These are phyloP conservation scores for Phanerotoma sp. DNA, from an alignment of 2,888 invertebrate species.

Conservation along the genomic window DNA sequence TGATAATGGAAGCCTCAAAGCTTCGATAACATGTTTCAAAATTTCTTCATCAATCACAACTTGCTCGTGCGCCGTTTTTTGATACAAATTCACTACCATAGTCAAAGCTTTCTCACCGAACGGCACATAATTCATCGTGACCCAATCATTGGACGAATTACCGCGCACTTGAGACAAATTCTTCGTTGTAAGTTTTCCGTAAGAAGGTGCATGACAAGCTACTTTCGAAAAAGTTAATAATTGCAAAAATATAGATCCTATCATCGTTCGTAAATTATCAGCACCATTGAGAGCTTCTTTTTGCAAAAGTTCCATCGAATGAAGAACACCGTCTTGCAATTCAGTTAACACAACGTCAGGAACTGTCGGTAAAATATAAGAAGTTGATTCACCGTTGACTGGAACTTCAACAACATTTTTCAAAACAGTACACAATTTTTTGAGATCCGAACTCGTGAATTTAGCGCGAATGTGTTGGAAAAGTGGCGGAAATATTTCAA, in stretches of 20 bases:
- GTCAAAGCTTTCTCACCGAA: conserved; percentile 80
- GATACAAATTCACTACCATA: conserved; percentile 74
- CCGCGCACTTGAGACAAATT: conserved; percentile 56
- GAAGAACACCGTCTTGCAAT: conserved; percentile 80
- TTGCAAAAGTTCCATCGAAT: conserved; percentile 84
- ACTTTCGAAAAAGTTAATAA: conserved; percentile 69
- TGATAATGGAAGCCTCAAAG: conserved; percentile 72
- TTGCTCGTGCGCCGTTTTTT: conserved; percentile 69
- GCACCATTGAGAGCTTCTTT: conserved; percentile 68
- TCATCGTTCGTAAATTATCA: conserved; percentile 65
- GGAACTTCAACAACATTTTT: conserved; percentile 79
- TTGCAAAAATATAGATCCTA: conserved; percentile 69
- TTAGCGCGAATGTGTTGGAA: conserved; percentile 84
- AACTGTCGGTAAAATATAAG: conserved; percentile 77
- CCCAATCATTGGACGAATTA: conserved; percentile 67
- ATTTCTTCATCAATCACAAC: conserved; percentile 73
- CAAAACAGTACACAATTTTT: conserved; percentile 75
- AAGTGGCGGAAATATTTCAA: conserved; percentile 94
- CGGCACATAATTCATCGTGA: conserved; percentile 80
- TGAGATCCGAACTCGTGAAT: conserved; percentile 73
- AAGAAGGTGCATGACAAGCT: conserved; percentile 66
- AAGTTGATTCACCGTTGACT: conserved; percentile 76
- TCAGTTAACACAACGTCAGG: conserved; percentile 80
- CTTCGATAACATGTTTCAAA: conserved; percentile 70
- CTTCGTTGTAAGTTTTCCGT: conserved; percentile 59